phyloP scores from a whole-genome alignment of 2,888 invertebrate species.

The Hirtodrosophila trivittata region DNA sequence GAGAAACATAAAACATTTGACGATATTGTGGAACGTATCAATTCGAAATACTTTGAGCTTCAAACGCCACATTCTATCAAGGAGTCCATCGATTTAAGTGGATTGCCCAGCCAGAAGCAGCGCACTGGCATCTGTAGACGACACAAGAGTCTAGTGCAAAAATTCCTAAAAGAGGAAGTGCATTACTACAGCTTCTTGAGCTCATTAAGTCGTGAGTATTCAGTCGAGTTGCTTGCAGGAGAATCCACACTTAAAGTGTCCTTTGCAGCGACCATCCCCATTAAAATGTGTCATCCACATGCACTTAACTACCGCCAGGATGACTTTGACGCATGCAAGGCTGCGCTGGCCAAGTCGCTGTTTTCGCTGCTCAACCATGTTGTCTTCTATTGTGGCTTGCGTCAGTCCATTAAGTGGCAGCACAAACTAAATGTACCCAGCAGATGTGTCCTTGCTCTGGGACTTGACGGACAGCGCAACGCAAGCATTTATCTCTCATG shows the following conservation, averaged over 20 bases:
- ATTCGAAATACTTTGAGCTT: conserved; percentile 13
- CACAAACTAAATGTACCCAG: neutral
- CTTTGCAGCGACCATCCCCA: conserved; percentile 17
- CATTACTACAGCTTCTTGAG: conserved; percentile 32
- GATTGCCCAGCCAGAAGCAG: conserved; percentile 9
- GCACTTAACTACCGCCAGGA: conserved; percentile 26
- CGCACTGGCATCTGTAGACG: conserved; percentile 20
- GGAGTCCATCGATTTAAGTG: conserved; percentile 31
- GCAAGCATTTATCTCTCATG: conserved; percentile 14
- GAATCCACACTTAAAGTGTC: neutral
- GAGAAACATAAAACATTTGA: neutral
- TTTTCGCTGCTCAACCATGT: conserved; percentile 45
- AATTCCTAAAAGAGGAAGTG: conserved; percentile 18
- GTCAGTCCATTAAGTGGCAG: conserved; percentile 29
- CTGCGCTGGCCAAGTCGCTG: conserved; percentile 22
- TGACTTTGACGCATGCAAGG: conserved; percentile 19
- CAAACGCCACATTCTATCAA: conserved; percentile 13
- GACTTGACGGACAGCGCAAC: conserved; percentile 3
- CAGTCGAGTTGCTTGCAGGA: neutral
- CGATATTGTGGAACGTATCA: conserved; percentile 19
- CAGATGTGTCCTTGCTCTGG: conserved; percentile 5
- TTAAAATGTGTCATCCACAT: conserved; percentile 42
- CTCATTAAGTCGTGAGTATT: conserved; percentile 35
- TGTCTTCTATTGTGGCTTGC: conserved; percentile 45
- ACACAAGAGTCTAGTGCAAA: conserved; percentile 10